Evolutionary conservation across 1,140 invertebrate genomes (phyloP).

Genomic region (Heliconius nattereri): DNA sequence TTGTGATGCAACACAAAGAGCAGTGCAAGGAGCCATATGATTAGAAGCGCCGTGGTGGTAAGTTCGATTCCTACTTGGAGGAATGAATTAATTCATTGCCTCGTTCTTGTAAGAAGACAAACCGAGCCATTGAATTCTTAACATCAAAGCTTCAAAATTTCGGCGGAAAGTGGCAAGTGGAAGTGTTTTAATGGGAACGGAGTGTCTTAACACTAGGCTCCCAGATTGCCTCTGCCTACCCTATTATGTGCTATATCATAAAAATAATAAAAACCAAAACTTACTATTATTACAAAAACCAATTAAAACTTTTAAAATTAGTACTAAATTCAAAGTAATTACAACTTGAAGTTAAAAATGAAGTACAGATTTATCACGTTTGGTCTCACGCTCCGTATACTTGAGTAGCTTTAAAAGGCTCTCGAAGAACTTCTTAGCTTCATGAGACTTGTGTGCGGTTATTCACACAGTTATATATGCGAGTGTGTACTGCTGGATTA

Average conservation of each 20-base stretch:
- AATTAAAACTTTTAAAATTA: background rate
- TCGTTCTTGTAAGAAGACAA: too few species aligned
- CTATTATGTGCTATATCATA: background rate
- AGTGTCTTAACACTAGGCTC: too few species aligned
- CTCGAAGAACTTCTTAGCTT: conserved; percentile 3
- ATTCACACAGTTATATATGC: background rate
- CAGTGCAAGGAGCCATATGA: too few species aligned
- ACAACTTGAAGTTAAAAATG: background rate
- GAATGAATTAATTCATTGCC: too few species aligned
- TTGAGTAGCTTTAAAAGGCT: conserved; percentile 7
- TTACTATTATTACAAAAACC: background rate
- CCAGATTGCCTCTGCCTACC: background rate
- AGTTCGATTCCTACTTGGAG: too few species aligned
- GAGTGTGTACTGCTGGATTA: background rate
- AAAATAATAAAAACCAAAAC: background rate
- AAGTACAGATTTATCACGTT: conserved; percentile 1
- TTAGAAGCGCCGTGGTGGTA: background rate
- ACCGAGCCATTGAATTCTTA: too few species aligned
- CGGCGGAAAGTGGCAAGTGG: too few species aligned
- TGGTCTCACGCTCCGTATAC: background rate
- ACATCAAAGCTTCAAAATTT: too few species aligned
- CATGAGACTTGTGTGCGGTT: background rate
- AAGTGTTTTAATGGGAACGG: too few species aligned
- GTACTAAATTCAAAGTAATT: background rate
- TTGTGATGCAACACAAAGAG: too few species aligned